Base-by-base conservation (phyloP, 2,888 invertebrate genomes). In the Apomyelois bistriatella region DNA sequence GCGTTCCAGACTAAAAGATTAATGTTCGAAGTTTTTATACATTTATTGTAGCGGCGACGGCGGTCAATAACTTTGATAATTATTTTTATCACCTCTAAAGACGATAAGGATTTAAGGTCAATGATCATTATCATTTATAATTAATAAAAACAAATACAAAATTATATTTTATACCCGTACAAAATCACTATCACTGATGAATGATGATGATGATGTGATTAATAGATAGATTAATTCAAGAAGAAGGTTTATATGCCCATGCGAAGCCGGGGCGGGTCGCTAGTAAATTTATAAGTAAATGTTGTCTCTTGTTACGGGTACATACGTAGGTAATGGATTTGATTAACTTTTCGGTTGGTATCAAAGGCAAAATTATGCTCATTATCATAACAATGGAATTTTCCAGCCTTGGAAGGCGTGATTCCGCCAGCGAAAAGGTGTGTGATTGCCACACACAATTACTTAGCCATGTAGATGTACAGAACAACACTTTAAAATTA, bases 381-480 rank as follows among this genome's bases (percentile, higher is more conserved):
- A 56, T 57, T 53, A 54, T 35, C 50, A 49, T 53, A 47, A 58
- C 57, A 65, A 63, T 63, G 52, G 58, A 58, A 57, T 62, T 57
- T 58, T 54, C 64, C 53, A 62, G 54, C 72, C 70, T 68, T 68
- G 68, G 58, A 17, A 46, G 52, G 52, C 32, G 58, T 64, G 52
- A 55, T 58, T 48, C 16, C 28, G 60, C 58, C 54, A 66, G 57
- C 58, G 54, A 49, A 58, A 58, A 58, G 51, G 48, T 57, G 56
- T 59, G 49, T 55, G 55, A 60, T 60, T 61, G 55, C 41, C 40
- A 48, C 57, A 53, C 52, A 57, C 57, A 43, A 58, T 61, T 13
- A 28, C 17, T 41, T 41, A n/a, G 9, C 2, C 10, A 9, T 9
- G 8, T 8, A 32, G 4, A 7, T 3, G 22, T 3, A 22, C 5